These are phyloP conservation scores for Phalacrocorax brasilianus DNA, from an alignment of 2,113 vertebrate genomes.

Conservation along the genomic window DNA sequence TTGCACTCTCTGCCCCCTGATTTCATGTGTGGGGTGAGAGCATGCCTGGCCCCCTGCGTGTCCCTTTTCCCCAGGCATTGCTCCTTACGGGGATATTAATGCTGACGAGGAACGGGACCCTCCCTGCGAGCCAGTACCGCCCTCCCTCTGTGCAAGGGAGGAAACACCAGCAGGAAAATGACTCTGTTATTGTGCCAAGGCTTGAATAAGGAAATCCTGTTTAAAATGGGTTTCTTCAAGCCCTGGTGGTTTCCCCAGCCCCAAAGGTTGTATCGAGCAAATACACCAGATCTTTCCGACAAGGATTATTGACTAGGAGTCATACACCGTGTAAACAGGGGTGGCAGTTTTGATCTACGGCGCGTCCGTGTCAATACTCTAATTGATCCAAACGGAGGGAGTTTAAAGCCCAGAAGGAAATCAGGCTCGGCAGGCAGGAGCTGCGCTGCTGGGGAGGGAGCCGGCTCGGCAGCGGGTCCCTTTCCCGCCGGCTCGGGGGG, in stretches of 20 bases:
- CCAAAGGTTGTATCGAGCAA: slow-evolving; percentile 17
- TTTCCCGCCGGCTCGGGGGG: fast-evolving
- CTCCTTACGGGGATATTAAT: fast-evolving
- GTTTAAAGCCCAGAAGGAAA: not conserved
- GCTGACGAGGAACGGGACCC: fast-evolving
- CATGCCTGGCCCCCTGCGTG: fast-evolving
- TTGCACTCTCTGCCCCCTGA: fast-evolving
- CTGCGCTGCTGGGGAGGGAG: not conserved
- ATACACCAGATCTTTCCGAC: not conserved
- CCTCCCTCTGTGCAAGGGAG: not conserved
- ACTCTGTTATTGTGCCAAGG: not conserved
- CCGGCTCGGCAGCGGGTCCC: fast-evolving
- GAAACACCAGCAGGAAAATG: not conserved
- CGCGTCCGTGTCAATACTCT: not conserved
- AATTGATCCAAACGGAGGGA: not conserved
- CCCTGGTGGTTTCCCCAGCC: slow-evolving; percentile 13
- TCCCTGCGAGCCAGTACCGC: fast-evolving
- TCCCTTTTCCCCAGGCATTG: fast-evolving
- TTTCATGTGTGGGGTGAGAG: fast-evolving
- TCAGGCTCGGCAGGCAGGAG: fast-evolving
- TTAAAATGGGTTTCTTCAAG: not conserved
- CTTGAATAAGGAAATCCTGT: not conserved
- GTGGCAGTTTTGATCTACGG: slow-evolving; percentile 23
- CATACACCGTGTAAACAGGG: slow-evolving; percentile 1
- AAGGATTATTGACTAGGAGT: slow-evolving; percentile 38